Conservation (phyloP, 2,888 invertebrate genomes). For the Drosophila paramelanica region DNA sequence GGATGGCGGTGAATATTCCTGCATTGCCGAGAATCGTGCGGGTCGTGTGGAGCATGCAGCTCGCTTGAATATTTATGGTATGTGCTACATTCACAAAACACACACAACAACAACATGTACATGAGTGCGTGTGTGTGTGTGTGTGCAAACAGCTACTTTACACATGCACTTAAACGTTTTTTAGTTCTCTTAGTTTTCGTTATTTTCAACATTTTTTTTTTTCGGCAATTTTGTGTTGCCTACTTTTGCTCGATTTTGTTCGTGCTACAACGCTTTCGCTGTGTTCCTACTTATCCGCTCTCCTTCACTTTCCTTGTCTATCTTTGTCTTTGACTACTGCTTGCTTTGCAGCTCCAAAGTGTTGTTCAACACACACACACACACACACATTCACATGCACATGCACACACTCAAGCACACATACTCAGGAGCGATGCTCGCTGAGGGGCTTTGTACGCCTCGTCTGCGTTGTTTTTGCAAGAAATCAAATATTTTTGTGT, state of each 20-base stretch:
- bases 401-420: constrained; percentile 5
- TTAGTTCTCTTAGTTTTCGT: constrained; percentile 40
- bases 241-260: constrained; percentile 71
- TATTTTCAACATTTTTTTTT: constrained; percentile 32
- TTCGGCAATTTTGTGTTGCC: constrained; percentile 59
- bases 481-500: constrained; percentile 80
- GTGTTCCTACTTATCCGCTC: constrained; percentile 31
- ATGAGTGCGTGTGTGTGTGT: constrained; percentile 22
- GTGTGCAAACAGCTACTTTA: constrained; percentile 62
- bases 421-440: constrained; percentile 16
- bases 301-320: constrained; percentile 28
- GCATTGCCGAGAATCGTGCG: constrained; percentile 91
- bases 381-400: constrained; percentile 5
- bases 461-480: constrained; percentile 72
- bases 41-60: constrained; percentile 91
- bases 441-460: constrained; percentile 41
- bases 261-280: constrained; percentile 60
- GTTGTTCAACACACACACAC: constrained; percentile 64
- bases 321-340: constrained; percentile 60
- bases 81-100: constrained; percentile 75
- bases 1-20: constrained; percentile 92
- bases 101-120: constrained; percentile 6
- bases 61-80: constrained; percentile 92
- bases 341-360: constrained; percentile 66
- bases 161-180: constrained; percentile 75